phyloP scores from a whole-genome alignment of 92 coral and sea anemone species.

The Nematostella vectensis region DNA sequence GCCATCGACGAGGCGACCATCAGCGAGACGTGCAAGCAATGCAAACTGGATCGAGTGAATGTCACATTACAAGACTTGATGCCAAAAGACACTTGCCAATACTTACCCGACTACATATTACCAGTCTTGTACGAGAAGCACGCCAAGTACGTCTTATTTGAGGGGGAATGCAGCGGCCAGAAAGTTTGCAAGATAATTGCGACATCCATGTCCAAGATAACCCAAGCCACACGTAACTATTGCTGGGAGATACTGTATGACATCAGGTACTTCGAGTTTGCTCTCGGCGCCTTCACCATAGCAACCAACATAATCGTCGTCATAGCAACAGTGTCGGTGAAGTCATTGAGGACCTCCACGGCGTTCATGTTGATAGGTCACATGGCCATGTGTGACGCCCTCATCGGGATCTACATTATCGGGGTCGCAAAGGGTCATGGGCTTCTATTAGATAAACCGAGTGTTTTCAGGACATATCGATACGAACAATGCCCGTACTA shows the following conservation, averaged over 20 bases:
- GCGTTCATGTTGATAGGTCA: conserved; percentile 19
- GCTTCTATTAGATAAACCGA: background rate
- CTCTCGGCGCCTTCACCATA: conserved; percentile 12
- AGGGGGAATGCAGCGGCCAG: conserved; percentile 4
- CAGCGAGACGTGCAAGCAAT: background rate
- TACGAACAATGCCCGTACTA: conserved; percentile 13
- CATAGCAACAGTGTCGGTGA: conserved; percentile 2
- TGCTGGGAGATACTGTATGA: conserved; percentile 27
- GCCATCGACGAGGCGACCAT: conserved; percentile 1
- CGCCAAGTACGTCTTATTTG: conserved; percentile 5
- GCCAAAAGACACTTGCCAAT: conserved; percentile 1
- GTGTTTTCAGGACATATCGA: conserved; percentile 17
- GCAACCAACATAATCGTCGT: conserved; percentile 13
- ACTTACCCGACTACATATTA: background rate
- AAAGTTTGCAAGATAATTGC: conserved; percentile 1
- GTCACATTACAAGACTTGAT: background rate
- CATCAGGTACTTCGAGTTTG: conserved; percentile 7
- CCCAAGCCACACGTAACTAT: background rate
- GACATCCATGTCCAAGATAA: background rate
- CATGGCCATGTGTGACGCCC: conserved; percentile 25
- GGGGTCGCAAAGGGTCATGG: conserved; percentile 34
- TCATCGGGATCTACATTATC: conserved; percentile 10
- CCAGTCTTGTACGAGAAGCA: background rate
- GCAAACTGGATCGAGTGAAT: background rate
- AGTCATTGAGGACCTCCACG: conserved; percentile 1